phyloP scores from a whole-genome alignment of 2,797 vertebrate genomes.

The Sparus aurata region DNA sequence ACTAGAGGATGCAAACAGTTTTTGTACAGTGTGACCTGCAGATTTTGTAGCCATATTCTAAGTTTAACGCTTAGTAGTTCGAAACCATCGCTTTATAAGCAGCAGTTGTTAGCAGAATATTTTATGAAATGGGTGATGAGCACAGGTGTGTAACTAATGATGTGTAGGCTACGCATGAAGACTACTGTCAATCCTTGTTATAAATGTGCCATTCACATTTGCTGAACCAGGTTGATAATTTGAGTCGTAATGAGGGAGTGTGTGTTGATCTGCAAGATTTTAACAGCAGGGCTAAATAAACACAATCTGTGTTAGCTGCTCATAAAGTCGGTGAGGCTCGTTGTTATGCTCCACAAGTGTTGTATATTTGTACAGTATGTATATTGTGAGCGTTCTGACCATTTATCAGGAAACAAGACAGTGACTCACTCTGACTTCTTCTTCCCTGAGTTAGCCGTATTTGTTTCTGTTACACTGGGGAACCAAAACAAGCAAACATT shows the following conservation, averaged over 20 bases:
- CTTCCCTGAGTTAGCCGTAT: conserved; percentile 19
- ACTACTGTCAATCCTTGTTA: conserved; percentile 26
- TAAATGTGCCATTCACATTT: conserved; percentile 41
- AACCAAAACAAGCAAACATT: conserved; percentile 3
- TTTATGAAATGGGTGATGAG: conserved; percentile 1
- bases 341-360: conserved; percentile 4
- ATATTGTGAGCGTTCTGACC: conserved; percentile 33
- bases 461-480: conserved; percentile 11
- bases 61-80: conserved; percentile 17
- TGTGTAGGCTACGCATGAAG: background rate
- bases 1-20: conserved; percentile 31
- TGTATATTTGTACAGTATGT: conserved; percentile 58
- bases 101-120: conserved; percentile 10
- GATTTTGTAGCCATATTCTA: conserved; percentile 50
- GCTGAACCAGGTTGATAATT: conserved; percentile 4
- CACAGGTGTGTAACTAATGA: background rate
- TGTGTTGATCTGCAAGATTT: conserved; percentile 15
- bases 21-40: conserved; percentile 38
- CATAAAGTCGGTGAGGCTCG: conserved; percentile 1
- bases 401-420: conserved; percentile 40
- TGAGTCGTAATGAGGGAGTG: conserved; percentile 11
- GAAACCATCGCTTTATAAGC: conserved; percentile 5
- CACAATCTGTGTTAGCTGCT: conserved; percentile 34
- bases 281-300: conserved; percentile 23
- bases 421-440: conserved; percentile 4